Evolutionary conservation across 1,140 invertebrate species (phyloP).

Genomic region (Choristoneura fumiferana): DNA sequence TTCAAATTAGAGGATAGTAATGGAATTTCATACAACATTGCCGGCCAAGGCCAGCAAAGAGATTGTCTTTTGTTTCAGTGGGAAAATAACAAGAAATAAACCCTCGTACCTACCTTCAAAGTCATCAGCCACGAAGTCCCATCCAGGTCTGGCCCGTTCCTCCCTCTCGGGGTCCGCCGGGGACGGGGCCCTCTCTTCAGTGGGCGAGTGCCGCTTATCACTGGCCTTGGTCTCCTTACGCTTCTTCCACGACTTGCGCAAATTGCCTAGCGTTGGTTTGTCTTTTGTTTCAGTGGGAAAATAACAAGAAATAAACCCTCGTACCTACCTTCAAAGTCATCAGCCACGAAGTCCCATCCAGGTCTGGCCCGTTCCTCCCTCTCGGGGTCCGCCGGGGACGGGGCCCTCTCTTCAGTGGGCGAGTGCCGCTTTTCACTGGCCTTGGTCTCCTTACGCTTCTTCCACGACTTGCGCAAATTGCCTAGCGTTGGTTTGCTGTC

Average conservation of each 20-base stretch:
- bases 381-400: constrained; percentile 50
- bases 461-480: constrained; percentile 76
- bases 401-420: constrained; percentile 62
- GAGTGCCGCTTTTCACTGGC: constrained; percentile 58
- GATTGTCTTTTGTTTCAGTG: no score
- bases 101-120: constrained; percentile 87
- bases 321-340: constrained; percentile 85
- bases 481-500: constrained; percentile 62
- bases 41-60: no score
- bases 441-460: constrained; percentile 71
- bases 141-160: constrained; percentile 63
- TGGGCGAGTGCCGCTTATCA: constrained; percentile 44
- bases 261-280: background rate
- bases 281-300: no score
- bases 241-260: background rate
- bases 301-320: background rate
- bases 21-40: no score
- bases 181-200: constrained; percentile 58
- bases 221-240: background rate
- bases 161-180: constrained; percentile 41
- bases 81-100: no score
- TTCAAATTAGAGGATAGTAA: no score
- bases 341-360: constrained; percentile 85
- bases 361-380: constrained; percentile 66
- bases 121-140: constrained; percentile 87